Base-by-base conservation (phyloP, 2,797 vertebrate genomes). In the Smutsia gigantea region DNA sequence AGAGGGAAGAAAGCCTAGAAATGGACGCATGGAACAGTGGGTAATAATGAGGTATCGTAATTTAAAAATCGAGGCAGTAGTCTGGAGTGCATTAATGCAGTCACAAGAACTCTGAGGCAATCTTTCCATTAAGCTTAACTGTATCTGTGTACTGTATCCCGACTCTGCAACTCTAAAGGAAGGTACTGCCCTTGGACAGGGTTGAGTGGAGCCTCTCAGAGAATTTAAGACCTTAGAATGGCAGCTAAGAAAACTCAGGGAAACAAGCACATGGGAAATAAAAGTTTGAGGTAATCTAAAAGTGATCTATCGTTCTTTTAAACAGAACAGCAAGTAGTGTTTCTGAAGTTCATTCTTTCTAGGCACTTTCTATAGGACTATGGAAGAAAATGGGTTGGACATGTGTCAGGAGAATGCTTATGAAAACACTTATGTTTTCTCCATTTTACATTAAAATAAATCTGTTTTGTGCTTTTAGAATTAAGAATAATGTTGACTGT, bases 151-250 rank as follows among this genome's bases (percentile, higher is more conserved):
- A 63, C 31, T 19, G 1, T 55, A 27, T 51, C 34, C 46, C 39
- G 4, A 49, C 31, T 66, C n/a, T 49, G 79, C 8, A 69, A 17
- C 81, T 87, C 11, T 46, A 23, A 17, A 75, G 61, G 23, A 34
- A 68, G 31, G 25, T 79, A 55, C 72, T 93, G 69, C 29, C 39
- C 39, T 63, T n/a, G 6, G 81, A 79, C 89, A 74, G 53, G 14
- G 15, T 78, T 83, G 39, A 57, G 27, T 37, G 68, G 63, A 94
- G 9, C 25, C 63, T 86, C 53, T 93, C 66, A 74, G 84, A 90
- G 34, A 94, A 84, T 78, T 81, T 78, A 68, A 87, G 55, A 69
- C 39, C 63, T 82, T 78, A 95, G 46, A 93, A 49, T 93, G 72
- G 29, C 42, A 83, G 68, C 69, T 94, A 64, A 82, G 75, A 75